These are phyloP conservation scores for Nestor notabilis DNA, from an alignment of 2,113 vertebrate species.

Conservation along the genomic window DNA sequence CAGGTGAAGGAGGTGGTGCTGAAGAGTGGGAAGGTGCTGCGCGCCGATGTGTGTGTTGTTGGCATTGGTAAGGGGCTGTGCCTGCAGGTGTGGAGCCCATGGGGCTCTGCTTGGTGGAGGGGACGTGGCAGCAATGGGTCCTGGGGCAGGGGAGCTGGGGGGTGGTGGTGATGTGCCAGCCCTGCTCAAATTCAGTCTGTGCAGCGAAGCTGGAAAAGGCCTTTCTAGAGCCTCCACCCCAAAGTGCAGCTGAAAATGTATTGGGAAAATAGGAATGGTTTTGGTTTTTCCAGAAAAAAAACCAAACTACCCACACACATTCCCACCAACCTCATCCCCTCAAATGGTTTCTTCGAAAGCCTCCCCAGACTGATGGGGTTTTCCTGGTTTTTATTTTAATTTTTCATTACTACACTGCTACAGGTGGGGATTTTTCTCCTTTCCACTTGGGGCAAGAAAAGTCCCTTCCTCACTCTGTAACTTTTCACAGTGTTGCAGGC, in stretches of 20 bases:
- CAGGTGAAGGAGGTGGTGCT: slow-evolving; percentile 98
- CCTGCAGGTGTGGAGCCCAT: accelerated
- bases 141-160: too few relatives aligned
- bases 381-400: too few relatives aligned
- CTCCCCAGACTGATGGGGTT: background rate
- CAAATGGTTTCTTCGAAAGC: background rate
- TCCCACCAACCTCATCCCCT: background rate
- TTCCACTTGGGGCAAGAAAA: accelerated
- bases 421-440: background rate
- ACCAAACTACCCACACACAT: background rate
- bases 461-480: background rate
- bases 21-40: slow-evolving; percentile 94
- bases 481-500: background rate
- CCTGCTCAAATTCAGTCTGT: accelerated
- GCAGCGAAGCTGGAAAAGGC: background rate
- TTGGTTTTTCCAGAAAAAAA: background rate
- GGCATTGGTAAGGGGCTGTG: slow-evolving; percentile 84
- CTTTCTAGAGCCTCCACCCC: background rate
- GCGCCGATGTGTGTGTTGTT: slow-evolving; percentile 93
- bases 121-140: accelerated
- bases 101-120: background rate
- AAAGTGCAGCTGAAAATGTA: background rate
- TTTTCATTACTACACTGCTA: too few relatives aligned
- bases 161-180: background rate
- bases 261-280: background rate